These are phyloP conservation scores for Phenganax stokvisi DNA, from an alignment of 92 coral and sea anemone species.

Conservation along the genomic window DNA sequence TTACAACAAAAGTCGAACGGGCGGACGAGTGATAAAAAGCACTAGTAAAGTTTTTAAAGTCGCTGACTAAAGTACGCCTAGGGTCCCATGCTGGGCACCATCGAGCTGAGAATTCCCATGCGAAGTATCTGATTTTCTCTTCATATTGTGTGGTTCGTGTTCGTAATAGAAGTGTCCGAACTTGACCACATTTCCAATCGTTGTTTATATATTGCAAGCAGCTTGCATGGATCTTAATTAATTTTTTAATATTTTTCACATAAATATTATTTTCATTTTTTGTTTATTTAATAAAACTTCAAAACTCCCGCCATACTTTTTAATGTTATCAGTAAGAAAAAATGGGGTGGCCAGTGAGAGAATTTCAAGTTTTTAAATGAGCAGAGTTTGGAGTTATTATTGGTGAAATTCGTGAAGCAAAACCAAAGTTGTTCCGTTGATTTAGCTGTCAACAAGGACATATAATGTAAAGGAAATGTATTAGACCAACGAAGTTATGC, in stretches of 20 bases:
- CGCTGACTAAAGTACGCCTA: too few relatives aligned
- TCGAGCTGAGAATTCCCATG: too few relatives aligned
- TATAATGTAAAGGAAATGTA: conserved; percentile 4
- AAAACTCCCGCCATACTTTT: not conserved
- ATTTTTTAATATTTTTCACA: conserved; percentile 3
- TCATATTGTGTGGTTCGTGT: not conserved
- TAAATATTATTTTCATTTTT: not conserved
- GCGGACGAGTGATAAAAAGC: too few relatives aligned
- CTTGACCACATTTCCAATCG: not conserved
- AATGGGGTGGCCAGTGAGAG: not conserved
- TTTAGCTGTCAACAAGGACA: conserved; percentile 3
- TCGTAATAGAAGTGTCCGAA: not conserved
- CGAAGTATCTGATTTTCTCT: not conserved
- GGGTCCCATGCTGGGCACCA: too few relatives aligned
- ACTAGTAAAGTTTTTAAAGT: too few relatives aligned
- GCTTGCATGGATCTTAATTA: not conserved
- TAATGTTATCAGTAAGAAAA: not conserved
- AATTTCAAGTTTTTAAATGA: not conserved
- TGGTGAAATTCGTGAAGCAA: not conserved
- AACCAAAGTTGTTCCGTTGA: not conserved
- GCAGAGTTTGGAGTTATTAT: not conserved
- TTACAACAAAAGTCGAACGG: too few relatives aligned
- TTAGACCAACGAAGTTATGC: conserved; percentile 4
- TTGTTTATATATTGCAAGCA: not conserved
- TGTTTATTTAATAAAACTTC: not conserved